Percentiles rank a stretch among this genome's conserved stretches.
Conservation (phyloP, 2,113 vertebrate genomes). For the Nycticebus coucang region DNA sequence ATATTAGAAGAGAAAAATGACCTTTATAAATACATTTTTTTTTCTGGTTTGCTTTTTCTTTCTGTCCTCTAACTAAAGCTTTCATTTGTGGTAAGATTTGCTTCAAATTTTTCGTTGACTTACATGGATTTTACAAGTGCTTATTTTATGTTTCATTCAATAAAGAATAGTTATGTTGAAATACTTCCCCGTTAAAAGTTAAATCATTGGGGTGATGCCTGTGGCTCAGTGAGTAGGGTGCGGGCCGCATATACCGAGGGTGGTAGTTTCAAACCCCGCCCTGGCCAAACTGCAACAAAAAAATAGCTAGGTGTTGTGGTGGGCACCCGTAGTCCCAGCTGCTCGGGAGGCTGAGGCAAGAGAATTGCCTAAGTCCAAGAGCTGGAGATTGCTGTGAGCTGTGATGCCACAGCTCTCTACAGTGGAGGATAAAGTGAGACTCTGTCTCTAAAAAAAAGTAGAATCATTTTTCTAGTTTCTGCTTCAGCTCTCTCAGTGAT, state of each 20-base stretch:
- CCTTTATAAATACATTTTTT: background rate
- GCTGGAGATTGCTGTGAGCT: too few species aligned
- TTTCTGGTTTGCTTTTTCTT: background rate
- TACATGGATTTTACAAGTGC: background rate
- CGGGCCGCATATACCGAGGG: too few species aligned
- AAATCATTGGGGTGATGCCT: background rate
- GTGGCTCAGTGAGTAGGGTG: too few species aligned
- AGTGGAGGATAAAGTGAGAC: too few species aligned
- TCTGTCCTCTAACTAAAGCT: background rate
- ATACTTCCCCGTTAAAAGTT: background rate
- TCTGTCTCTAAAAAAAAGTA: background rate
- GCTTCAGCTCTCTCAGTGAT: background rate
- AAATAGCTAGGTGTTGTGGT: too few species aligned
- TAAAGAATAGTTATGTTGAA: background rate
- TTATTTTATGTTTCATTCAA: background rate
- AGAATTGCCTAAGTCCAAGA: too few species aligned
- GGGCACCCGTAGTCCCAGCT: too few species aligned
- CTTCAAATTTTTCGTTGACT: background rate
- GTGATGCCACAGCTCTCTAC: too few species aligned
- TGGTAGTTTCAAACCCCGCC: too few species aligned
- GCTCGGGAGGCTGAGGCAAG: too few species aligned
- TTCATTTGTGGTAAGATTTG: background rate
- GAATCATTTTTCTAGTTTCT: background rate
- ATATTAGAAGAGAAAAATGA: background rate
- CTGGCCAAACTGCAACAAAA: too few species aligned